Evolutionary conservation across 2,113 vertebrate species (phyloP).

Genomic region (mouse (Mus musculus)): DNA sequence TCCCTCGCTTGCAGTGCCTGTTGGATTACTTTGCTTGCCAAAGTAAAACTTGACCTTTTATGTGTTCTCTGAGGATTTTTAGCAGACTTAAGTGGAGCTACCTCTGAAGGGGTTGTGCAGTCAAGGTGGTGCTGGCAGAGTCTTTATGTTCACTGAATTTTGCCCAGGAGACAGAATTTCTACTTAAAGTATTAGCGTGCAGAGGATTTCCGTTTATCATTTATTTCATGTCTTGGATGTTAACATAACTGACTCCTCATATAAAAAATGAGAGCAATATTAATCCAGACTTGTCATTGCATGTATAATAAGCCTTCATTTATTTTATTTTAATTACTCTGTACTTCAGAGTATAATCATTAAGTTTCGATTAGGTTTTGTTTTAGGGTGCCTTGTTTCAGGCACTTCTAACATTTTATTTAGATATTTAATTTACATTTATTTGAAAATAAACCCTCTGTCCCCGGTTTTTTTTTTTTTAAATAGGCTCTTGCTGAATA

Average conservation of each 20-base stretch:
- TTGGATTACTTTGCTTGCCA: constrained; percentile 82
- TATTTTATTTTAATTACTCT: not conserved
- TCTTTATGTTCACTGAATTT: not conserved
- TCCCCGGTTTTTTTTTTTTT: not conserved
- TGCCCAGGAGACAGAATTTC: constrained; percentile 13
- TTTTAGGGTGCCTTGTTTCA: constrained; percentile 37
- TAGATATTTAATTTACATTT: constrained; percentile 41
- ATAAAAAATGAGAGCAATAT: not conserved
- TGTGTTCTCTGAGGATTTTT: constrained; percentile 75
- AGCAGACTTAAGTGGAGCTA: constrained; percentile 63
- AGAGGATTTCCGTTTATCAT: not conserved
- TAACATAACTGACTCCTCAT: not conserved
- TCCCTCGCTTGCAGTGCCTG: constrained; percentile 71
- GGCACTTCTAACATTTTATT: constrained; percentile 25
- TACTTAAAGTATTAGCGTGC: constrained; percentile 33
- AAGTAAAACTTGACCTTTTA: constrained; percentile 80
- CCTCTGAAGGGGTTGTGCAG: constrained; percentile 38
- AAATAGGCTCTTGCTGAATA: not conserved
- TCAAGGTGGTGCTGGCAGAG: not conserved
- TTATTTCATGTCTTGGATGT: constrained; percentile 33
- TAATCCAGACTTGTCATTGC: not conserved
- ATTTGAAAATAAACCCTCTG: not conserved
- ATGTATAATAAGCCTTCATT: not conserved
- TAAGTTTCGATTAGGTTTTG: not conserved
- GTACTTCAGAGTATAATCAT: not conserved